These are phyloP conservation scores for Ctena decussata DNA, from an alignment of 2,888 invertebrate genomes.

Conservation along the genomic window DNA sequence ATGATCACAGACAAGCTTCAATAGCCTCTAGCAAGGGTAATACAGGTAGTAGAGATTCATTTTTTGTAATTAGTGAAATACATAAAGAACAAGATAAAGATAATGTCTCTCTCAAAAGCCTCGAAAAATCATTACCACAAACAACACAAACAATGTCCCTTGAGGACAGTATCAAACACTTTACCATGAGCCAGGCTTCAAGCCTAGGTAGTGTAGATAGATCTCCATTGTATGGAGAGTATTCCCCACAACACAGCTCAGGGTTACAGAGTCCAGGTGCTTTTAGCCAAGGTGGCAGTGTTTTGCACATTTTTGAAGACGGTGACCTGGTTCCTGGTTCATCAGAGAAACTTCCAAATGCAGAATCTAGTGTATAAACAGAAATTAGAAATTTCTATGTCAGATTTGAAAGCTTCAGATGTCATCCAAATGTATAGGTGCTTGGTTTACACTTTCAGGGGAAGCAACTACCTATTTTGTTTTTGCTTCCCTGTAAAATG, in stretches of 20 bases:
- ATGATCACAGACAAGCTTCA: background rate
- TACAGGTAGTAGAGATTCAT: conserved; percentile 22
- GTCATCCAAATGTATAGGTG: no score
- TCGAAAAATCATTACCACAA: background rate
- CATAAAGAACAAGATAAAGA: background rate
- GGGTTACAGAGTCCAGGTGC: background rate
- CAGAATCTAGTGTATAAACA: background rate
- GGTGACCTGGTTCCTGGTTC: background rate
- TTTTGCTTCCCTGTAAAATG: no score
- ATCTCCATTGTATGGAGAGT: background rate
- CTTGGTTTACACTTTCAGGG: no score
- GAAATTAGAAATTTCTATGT: no score
- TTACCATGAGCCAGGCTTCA: conserved; percentile 29
- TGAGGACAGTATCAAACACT: conserved; percentile 34
- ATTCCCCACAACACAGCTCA: background rate
- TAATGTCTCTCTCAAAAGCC: background rate
- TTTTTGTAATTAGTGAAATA: conserved; percentile 14
- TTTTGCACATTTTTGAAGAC: background rate
- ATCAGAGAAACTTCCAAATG: background rate
- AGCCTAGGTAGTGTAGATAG: background rate
- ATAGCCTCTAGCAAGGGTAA: conserved; percentile 9
- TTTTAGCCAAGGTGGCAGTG: background rate
- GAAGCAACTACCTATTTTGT: no score
- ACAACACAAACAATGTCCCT: background rate
- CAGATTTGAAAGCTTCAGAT: no score